phyloP scores from a whole-genome alignment of 2,797 vertebrate species.

The Euphonia xanthogaster region DNA sequence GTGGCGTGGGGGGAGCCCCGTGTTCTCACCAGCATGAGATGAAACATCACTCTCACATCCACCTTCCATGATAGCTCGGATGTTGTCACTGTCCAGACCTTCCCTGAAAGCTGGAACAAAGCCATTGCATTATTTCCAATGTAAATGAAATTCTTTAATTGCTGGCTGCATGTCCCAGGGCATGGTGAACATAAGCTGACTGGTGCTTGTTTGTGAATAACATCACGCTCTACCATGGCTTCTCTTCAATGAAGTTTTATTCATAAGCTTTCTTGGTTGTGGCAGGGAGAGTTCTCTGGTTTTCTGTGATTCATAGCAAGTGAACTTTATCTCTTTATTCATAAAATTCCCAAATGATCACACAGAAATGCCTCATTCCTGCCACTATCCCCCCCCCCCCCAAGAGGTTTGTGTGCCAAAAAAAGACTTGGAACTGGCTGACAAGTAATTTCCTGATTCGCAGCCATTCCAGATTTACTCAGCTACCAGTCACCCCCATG shows the following conservation, averaged over 20 bases:
- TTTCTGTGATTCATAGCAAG: conserved; percentile 23
- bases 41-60: not conserved
- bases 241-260: conserved; percentile 20
- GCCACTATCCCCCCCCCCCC: not conserved
- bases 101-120: not conserved
- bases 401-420: conserved; percentile 40
- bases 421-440: conserved; percentile 50
- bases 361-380: conserved; percentile 36
- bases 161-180: not conserved
- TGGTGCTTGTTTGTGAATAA: not conserved
- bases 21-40: not conserved
- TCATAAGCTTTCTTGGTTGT: not conserved
- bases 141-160: not conserved
- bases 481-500: conserved; percentile 23
- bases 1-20: rapidly evolving
- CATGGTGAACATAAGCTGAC: not conserved
- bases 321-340: conserved; percentile 50
- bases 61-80: not conserved
- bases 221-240: not conserved
- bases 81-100: not conserved
- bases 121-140: not conserved
- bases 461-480: conserved; percentile 32
- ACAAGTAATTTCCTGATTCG: conserved; percentile 51
- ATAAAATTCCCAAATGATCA: conserved; percentile 43
- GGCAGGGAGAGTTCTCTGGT: not conserved